phyloP scores from a whole-genome alignment of 1,140 invertebrate species.

The Trinorchestia longiramus region DNA sequence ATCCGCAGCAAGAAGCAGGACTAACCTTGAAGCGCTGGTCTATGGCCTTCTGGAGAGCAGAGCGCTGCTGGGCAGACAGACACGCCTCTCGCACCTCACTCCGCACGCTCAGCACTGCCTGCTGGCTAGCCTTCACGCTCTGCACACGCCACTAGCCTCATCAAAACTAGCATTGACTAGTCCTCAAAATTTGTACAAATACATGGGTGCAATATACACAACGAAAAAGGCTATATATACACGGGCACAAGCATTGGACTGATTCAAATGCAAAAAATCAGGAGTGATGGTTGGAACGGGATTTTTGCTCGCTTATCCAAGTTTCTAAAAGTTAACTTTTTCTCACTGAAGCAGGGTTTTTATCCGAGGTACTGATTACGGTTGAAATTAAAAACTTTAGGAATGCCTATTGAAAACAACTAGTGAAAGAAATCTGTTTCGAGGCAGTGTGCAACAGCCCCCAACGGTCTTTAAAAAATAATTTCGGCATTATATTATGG shows the following conservation, averaged over 20 bases:
- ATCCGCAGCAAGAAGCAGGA: not conserved
- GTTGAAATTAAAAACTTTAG: not conserved
- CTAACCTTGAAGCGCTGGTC: slow-evolving; percentile 65
- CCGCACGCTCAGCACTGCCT: slow-evolving; percentile 62
- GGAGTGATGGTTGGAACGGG: too few species aligned
- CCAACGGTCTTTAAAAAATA: too few species aligned
- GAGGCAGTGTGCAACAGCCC: too few species aligned
- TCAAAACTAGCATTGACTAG: too few species aligned
- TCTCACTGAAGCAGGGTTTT: not conserved
- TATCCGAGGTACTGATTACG: not conserved
- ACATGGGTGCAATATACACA: too few species aligned
- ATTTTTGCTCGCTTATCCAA: too few species aligned
- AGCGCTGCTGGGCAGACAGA: slow-evolving; percentile 60
- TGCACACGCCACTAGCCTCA: not conserved
- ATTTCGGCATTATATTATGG: too few species aligned
- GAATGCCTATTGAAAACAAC: not conserved
- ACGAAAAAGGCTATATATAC: too few species aligned
- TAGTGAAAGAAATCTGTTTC: not conserved
- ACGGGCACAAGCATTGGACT: too few species aligned
- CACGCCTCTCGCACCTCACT: slow-evolving; percentile 61
- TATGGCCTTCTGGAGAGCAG: slow-evolving; percentile 63
- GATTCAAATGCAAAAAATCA: too few species aligned
- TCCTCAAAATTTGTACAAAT: too few species aligned
- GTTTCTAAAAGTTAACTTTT: too few species aligned
- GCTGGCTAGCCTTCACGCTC: slow-evolving; percentile 65